A percentile compares a stretch with the other conserved stretches of the same genome.
These are phyloP conservation scores for Microctenopoma steveboyesi DNA, from an alignment of 2,797 vertebrate species.

Conservation along the genomic window DNA sequence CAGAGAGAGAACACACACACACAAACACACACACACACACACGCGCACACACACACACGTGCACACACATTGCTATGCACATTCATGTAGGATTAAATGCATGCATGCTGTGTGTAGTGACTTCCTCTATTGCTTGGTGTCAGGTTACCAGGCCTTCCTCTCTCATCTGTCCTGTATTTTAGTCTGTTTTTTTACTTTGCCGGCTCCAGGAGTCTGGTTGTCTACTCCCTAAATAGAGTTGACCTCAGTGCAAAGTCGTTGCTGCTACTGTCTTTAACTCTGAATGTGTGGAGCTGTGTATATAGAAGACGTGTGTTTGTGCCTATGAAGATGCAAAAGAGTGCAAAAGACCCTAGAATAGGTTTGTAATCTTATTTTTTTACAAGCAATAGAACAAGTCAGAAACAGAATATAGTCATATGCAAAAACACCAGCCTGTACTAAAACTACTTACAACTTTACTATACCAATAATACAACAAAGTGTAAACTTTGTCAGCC, in stretches of 20 bases:
- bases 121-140: constrained; percentile 74
- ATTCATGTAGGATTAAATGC: constrained; percentile 33
- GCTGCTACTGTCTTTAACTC: constrained; percentile 68
- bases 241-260: constrained; percentile 78
- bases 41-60: neutral
- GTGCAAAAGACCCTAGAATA: neutral
- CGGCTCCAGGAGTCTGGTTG: constrained; percentile 81
- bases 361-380: neutral
- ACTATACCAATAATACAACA: too few relatives aligned
- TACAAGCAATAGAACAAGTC: neutral
- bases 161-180: constrained; percentile 56
- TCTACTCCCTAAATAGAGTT: constrained; percentile 85
- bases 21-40: too few relatives aligned
- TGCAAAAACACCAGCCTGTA: constrained; percentile 14
- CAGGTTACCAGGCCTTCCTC: constrained; percentile 69
- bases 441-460: too few relatives aligned
- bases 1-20: too few relatives aligned
- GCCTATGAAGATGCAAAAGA: neutral
- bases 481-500: too few relatives aligned
- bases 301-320: constrained; percentile 5
- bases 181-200: constrained; percentile 61
- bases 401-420: neutral
- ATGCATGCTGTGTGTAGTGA: constrained; percentile 59
- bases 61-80: constrained; percentile 15
- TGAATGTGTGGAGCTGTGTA: constrained; percentile 34